Percentiles rank a stretch among this genome's conserved stretches.
Conservation (phyloP, 2,888 invertebrate genomes). For the Teinopalpus imperialis region DNA sequence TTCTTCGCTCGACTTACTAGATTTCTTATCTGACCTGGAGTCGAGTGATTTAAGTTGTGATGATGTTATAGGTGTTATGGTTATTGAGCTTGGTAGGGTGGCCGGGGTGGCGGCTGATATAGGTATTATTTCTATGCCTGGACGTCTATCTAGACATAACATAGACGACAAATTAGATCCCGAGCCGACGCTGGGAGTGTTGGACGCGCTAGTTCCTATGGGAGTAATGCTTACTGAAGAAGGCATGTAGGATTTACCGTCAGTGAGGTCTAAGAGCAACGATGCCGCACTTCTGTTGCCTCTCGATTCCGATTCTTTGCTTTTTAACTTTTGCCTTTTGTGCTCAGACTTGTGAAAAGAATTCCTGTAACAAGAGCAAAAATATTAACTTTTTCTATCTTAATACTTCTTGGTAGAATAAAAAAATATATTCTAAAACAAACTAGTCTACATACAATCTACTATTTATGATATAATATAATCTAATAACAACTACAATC, state of each 20-base stretch:
- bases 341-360: conserved; percentile 82
- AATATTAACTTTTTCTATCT: too few relatives aligned
- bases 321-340: conserved; percentile 84
- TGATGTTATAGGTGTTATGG: conserved; percentile 90
- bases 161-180: conserved; percentile 81
- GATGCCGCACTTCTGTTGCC: conserved; percentile 61
- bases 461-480: too few relatives aligned
- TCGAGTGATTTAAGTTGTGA: conserved; percentile 77
- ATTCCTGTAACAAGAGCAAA: conserved; percentile 64
- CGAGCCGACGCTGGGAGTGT: conserved; percentile 85
- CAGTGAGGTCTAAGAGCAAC: conserved; percentile 79
- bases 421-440: too few relatives aligned
- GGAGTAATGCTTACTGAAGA: conserved; percentile 79
- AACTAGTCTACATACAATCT: too few relatives aligned
- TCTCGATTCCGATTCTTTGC: conserved; percentile 76
- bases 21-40: conserved; percentile 73
- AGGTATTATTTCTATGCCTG: conserved; percentile 93
- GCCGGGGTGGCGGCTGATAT: conserved; percentile 84
- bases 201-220: conserved; percentile 72
- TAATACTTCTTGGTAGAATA: too few relatives aligned
- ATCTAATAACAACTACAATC: too few relatives aligned
- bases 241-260: conserved; percentile 76
- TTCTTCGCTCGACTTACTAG: conserved; percentile 69
- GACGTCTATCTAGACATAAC: conserved; percentile 85
- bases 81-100: conserved; percentile 89